phyloP scores from a whole-genome alignment of 2,113 vertebrate genomes.

The Phoenicopterus ruber region DNA sequence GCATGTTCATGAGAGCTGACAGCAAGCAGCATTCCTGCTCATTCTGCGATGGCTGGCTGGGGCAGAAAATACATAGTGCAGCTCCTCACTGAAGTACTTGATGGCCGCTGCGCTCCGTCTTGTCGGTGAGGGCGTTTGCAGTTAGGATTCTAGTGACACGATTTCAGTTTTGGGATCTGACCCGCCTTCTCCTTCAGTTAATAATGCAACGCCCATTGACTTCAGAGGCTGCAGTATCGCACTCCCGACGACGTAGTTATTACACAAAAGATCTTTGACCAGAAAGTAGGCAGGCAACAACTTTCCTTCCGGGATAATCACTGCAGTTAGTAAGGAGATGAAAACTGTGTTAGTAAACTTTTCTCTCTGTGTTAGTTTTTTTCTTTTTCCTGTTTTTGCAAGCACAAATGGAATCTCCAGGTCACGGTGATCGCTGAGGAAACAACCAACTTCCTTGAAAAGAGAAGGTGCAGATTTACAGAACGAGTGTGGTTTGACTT shows the following conservation, averaged over 20 bases:
- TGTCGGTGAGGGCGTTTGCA: not conserved
- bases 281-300: not conserved
- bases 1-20: not conserved
- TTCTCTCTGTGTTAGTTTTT: not conserved
- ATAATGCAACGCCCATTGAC: not conserved
- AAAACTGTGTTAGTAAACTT: not conserved
- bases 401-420: not conserved
- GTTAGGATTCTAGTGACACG: not conserved
- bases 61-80: not conserved
- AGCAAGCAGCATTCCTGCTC: not conserved
- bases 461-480: not conserved
- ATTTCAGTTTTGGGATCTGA: not conserved
- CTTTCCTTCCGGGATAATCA: not conserved
- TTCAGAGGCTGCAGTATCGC: not conserved
- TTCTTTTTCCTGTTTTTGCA: not conserved
- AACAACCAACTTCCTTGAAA: not conserved
- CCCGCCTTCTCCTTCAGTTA: not conserved
- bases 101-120: rapidly evolving
- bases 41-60: rapidly evolving
- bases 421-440: not conserved
- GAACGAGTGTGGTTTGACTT: not conserved
- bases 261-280: not conserved
- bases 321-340: not conserved
- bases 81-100: not conserved
- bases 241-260: not conserved